phyloP scores from a whole-genome alignment of 2,113 vertebrate species.

The Ornithorhynchus anatinus region DNA sequence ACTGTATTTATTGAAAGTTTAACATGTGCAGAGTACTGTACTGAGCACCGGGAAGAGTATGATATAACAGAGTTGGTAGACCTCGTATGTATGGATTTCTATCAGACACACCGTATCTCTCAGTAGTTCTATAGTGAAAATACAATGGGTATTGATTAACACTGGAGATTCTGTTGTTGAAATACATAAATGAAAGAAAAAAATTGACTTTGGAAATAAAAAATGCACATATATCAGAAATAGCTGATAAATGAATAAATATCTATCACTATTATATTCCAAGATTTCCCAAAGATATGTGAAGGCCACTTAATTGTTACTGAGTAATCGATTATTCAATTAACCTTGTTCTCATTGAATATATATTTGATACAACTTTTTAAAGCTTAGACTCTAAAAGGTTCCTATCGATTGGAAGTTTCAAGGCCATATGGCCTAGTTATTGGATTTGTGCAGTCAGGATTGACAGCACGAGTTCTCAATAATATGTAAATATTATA shows the following conservation, averaged over 20 bases:
- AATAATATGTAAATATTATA: conserved; percentile 67
- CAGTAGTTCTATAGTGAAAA: conserved; percentile 10
- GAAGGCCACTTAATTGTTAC: conserved; percentile 74
- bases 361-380: conserved; percentile 75
- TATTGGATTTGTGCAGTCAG: conserved; percentile 66
- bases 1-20: too few relatives aligned
- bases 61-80: conserved; percentile 14
- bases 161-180: conserved; percentile 22
- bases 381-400: conserved; percentile 73
- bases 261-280: conserved; percentile 64
- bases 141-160: conserved; percentile 27
- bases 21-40: too few relatives aligned
- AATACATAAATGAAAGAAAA: conserved; percentile 57
- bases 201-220: conserved; percentile 58
- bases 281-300: conserved; percentile 69
- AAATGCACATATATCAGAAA: conserved; percentile 57
- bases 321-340: conserved; percentile 77
- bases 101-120: neutral
- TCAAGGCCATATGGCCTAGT: conserved; percentile 67
- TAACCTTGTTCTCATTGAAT: conserved; percentile 75
- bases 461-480: conserved; percentile 58
- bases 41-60: too few relatives aligned
- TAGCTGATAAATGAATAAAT: conserved; percentile 68
- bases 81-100: conserved; percentile 24
- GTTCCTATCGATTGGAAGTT: conserved; percentile 72